phyloP scores from a whole-genome alignment of 1,140 invertebrate genomes.

The Probaryconus sp. region DNA sequence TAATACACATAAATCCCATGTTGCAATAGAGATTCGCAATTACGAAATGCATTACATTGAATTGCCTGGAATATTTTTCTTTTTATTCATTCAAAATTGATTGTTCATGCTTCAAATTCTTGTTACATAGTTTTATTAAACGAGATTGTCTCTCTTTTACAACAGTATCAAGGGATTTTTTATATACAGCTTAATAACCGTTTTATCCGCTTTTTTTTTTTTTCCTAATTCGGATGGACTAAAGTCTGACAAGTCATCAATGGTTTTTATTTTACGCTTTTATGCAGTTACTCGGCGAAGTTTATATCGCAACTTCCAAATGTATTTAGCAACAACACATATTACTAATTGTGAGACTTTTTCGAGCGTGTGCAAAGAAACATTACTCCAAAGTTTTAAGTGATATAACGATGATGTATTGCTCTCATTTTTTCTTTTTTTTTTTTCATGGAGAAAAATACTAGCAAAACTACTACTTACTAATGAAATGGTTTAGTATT shows the following conservation, averaged over 20 bases:
- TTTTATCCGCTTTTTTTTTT: constrained; percentile 32
- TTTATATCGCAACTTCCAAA: no score
- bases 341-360: constrained; percentile 26
- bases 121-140: constrained; percentile 10
- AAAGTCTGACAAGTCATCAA: constrained; percentile 8
- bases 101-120: neutral
- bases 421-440: no score
- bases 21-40: no score
- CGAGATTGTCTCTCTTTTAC: neutral
- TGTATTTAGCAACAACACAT: constrained; percentile 6
- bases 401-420: no score
- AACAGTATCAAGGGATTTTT: constrained; percentile 32
- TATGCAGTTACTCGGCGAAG: no score
- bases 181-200: constrained; percentile 34
- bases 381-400: constrained; percentile 12
- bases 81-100: constrained; percentile 8
- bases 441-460: no score
- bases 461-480: no score
- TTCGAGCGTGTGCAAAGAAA: constrained; percentile 3
- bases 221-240: constrained; percentile 28
- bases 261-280: constrained; percentile 11
- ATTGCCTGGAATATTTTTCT: neutral
- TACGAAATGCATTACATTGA: no score
- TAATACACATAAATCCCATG: no score
- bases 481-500: no score